Percentiles rank a stretch among this genome's conserved stretches.
These are phyloP conservation scores for Scelioninae gen. 2 DNA, from an alignment of 2,888 invertebrate genomes.

Conservation along the genomic window DNA sequence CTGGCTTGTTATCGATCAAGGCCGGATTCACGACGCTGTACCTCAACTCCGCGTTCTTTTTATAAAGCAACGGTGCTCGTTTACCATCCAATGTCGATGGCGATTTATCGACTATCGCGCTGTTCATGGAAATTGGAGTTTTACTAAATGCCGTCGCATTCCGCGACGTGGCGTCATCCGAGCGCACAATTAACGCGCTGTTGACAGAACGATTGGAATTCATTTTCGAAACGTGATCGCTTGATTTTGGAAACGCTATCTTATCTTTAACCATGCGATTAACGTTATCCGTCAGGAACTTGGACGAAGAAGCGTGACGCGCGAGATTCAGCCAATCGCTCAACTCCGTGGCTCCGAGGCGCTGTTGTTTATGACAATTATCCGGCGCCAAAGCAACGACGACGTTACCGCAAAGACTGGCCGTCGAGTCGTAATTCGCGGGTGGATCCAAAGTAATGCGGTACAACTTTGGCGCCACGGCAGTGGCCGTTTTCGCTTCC, in stretches of 20 bases:
- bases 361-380: slow-evolving; percentile 61
- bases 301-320: slow-evolving; percentile 56
- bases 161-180: slow-evolving; percentile 56
- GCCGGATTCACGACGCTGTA: slow-evolving; percentile 71
- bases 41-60: slow-evolving; percentile 61
- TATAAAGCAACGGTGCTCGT: slow-evolving; percentile 56
- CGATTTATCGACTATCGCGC: slow-evolving; percentile 71
- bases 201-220: slow-evolving; percentile 51
- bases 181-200: slow-evolving; percentile 58
- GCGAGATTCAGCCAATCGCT: slow-evolving; percentile 73
- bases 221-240: not conserved
- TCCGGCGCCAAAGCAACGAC: not conserved
- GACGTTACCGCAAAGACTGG: slow-evolving; percentile 60
- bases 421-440: not conserved
- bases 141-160: slow-evolving; percentile 64
- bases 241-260: slow-evolving; percentile 38
- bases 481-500: slow-evolving; percentile 47
- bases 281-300: slow-evolving; percentile 1
- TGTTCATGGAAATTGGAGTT: slow-evolving; percentile 69
- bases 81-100: slow-evolving; percentile 56
- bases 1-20: slow-evolving; percentile 69
- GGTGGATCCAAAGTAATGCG: slow-evolving; percentile 57
- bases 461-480: slow-evolving; percentile 65
- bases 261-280: slow-evolving; percentile 19
- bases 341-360: slow-evolving; percentile 69